Base-by-base conservation (phyloP, 2,797 vertebrate species). In the Schizothorax lantsangensis region DNA sequence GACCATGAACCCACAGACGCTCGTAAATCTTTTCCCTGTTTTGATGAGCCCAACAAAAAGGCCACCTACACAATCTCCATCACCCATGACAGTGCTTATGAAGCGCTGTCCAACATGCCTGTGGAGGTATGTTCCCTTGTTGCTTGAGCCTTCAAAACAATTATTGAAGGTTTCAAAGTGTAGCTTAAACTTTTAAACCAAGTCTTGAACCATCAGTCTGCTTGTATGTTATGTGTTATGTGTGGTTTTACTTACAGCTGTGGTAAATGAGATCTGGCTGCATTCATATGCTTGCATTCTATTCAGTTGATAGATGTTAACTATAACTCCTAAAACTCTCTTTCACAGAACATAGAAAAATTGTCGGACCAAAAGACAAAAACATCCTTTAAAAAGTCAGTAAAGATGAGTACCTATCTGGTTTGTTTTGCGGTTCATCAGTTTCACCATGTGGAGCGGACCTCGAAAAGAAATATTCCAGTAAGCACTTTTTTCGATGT, bases 41-140 rank as follows among this genome's bases (percentile, higher is more conserved):
- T 99, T 86, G 98, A 99, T 12, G 98, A 99, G 88, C 98, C 98
- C 57, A 98, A 99, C 93, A 99, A 98, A 95, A 99, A 99, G 91
- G 96, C 98, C 74, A 99, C 97, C 43, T 99, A 96, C 88, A 97
- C 23, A 0, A 96, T 99, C 90, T 96, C 96, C 81, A 97, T 99
- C 88, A 91, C 95, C 79, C 97, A 99, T 84, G 87, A 92, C 62
- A 14, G 54, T 0, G 0, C 0, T 0, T 99, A 98, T 71, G 0
- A 11, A 4, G 98, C 95, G 0, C 93, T 99, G 82, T 97, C 98
- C 92, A 99, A 99, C 93, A 99, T 99, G 98, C 97, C 98, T 0
- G 78, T 85, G 36, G 89, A 93, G 96, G 98, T 99, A 95, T 3
- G 84, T 83, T 69, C 26, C 71, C 78, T 30, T n/a, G 30, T 2